Base-by-base conservation (phyloP, 2,113 vertebrate species). In the Eonycteris spelaea region DNA sequence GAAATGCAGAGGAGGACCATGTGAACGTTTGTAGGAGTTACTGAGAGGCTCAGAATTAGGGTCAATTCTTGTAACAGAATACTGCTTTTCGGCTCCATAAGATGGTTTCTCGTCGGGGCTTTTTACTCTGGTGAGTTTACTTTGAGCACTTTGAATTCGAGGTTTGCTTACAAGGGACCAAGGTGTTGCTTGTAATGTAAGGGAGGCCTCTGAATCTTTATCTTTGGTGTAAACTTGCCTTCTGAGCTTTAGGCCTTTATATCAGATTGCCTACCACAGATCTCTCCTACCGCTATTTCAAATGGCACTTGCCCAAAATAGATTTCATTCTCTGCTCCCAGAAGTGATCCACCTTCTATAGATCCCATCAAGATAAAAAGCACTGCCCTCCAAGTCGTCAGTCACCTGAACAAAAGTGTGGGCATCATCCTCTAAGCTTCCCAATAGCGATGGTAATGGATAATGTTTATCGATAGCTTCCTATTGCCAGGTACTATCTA, bases 211-310 rank as follows among this genome's bases (percentile, higher is more conserved):
- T 84, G 90, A 95, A 65, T 78, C 80, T 96, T 77, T 83, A 38
- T 92, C 43, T 96, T 95, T 95, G 91, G 43, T 88, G 94, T 87
- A 63, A 96, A 92, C 71, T 67, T 94, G 67, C 67, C 53, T 96
- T 82, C 51, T 87, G 92, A 96, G 80, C 78, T 95, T 90, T 63
- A 85, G 96, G 86, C 77, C 85, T 85, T 97, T 92, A 10, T 48
- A 78, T 73, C 74, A 94, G 67, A 86, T 61, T 63, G 45, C 18
- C 53, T 71, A 67, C 87, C 33, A 61, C 48, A 91, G 73, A 94
- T 96, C 84, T 95, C 75, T 65, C 51, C 14, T 45, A 65, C 7
- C 51, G 78, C 63, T 83, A 75, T 96, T 96, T 96, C 82, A 94
- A 90, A 70, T 19, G 53, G 40, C 61, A 70, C 68, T 95, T 90